Evolutionary conservation across 2,888 invertebrate genomes (phyloP).

Genomic region (Conops quadrifasciatus): DNA sequence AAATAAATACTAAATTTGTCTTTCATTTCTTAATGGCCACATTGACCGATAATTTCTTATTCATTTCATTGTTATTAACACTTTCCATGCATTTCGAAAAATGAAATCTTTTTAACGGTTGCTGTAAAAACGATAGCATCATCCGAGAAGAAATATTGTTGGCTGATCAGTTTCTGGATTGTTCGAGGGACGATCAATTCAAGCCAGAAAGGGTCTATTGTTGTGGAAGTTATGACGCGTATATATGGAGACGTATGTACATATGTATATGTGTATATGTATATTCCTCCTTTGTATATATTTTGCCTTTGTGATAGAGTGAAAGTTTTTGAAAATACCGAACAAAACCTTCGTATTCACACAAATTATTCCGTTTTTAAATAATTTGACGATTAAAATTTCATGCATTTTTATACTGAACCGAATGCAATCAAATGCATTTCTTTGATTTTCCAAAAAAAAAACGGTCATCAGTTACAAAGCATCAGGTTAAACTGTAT

Average conservation of each 20-base stretch:
- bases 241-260: too few species aligned
- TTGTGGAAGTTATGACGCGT: too few species aligned
- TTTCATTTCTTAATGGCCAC: background rate
- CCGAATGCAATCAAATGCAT: too few species aligned
- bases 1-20: background rate
- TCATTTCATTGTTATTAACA: constrained; percentile 24
- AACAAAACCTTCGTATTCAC: background rate
- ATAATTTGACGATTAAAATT: background rate
- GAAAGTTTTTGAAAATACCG: background rate
- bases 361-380: background rate
- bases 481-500: too few species aligned
- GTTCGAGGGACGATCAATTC: too few species aligned
- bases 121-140: constrained; percentile 19
- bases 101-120: constrained; percentile 7
- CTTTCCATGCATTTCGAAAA: constrained; percentile 29
- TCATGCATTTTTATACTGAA: background rate
- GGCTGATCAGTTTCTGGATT: too few species aligned
- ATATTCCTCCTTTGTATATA: background rate
- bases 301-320: background rate
- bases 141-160: background rate
- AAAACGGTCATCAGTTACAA: too few species aligned
- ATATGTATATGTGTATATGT: too few species aligned
- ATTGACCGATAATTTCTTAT: background rate
- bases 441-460: too few species aligned
- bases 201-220: too few species aligned